Base-by-base conservation (phyloP, 2,113 vertebrate genomes). In the Corythornis cristatus region DNA sequence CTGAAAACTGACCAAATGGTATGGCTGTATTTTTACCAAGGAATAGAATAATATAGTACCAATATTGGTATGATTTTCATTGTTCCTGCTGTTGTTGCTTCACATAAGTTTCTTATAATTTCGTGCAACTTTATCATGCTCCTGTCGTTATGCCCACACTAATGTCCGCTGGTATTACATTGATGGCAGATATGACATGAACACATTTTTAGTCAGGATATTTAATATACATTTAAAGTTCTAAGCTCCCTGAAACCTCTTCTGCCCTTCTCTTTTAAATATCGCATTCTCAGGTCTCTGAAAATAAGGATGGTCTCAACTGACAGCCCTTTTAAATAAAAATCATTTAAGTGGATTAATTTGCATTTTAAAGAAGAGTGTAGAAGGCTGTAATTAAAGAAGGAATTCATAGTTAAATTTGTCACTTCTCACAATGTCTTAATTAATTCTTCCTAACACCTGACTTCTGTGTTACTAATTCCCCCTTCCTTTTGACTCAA, bases 341-440 rank as follows among this genome's bases (percentile, higher is more conserved):
- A 77, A 81, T 77, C 21, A 33, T 33, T 54, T 80, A 74, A 67
- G 65, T 22, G 64, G 12, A 43, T 64, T 67, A 1, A 86, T 95
- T 90, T 90, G n/a, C 76, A 94, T 94, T 91, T 95, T 86, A 90
- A 91, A 91, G 25, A 50, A 76, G 51, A 4, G 7, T 83, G 79
- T 88, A 74, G 64, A 79, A 83, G 46, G 46, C n/a, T 71, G 26
- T 37, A 94, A 88, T 83, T 91, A 91, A 93, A 83, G 60, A 71
- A 77, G 6, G 35, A 73, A 56, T 45, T 86, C 13, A 78, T 75
- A 48, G 29, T 72, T 72, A 83, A 76, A 64, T 65, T 68, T 86
- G 6, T 53, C 50, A 42, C 5, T 53, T 66, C 48, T 75, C 16
- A 53, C 20, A 50, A 11, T 33, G 16, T 42, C 58, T 86, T 72